phyloP scores from a whole-genome alignment of 2,113 vertebrate species.

The Anoura caudifer region DNA sequence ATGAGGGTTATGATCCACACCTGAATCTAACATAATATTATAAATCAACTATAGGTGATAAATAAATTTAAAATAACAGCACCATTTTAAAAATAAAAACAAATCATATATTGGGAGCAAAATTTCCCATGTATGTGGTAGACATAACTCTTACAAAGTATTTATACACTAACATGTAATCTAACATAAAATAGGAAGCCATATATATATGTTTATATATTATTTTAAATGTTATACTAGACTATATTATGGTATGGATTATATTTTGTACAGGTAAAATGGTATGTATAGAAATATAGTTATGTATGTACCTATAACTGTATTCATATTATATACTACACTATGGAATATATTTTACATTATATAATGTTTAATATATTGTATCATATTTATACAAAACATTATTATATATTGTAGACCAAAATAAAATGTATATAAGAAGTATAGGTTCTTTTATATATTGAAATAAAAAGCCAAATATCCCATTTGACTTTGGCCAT shows the following conservation, averaged over 20 bases:
- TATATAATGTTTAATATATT: background rate
- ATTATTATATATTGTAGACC: background rate
- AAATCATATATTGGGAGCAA: background rate
- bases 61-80: background rate
- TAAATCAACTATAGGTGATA: background rate
- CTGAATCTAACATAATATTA: background rate
- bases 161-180: background rate
- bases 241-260: background rate
- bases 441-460: background rate
- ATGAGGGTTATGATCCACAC: background rate
- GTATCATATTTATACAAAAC: background rate
- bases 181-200: background rate
- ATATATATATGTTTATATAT: background rate
- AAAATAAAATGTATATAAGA: background rate
- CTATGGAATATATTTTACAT: background rate
- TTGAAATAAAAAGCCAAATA: background rate
- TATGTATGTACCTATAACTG: background rate
- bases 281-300: background rate
- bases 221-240: background rate
- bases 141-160: background rate
- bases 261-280: background rate
- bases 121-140: background rate
- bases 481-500: background rate
- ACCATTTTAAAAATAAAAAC: background rate
- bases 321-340: background rate